These are phyloP conservation scores for Tyrannus savana DNA, from an alignment of 2,113 vertebrate genomes.

Conservation along the genomic window DNA sequence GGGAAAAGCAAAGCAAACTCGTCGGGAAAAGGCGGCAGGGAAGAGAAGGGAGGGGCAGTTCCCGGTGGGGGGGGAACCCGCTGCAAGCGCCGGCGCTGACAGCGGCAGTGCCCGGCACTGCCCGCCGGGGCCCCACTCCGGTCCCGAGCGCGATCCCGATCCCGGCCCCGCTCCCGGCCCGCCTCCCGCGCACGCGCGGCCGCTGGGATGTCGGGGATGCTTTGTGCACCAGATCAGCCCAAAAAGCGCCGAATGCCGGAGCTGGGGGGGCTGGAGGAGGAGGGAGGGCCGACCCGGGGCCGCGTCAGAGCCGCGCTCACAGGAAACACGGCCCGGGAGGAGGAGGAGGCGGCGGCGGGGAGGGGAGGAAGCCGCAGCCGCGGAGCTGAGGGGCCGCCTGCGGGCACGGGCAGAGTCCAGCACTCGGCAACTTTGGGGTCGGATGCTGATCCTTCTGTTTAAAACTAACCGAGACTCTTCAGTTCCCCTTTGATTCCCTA, in stretches of 20 bases:
- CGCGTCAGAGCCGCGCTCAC: constrained; percentile 18
- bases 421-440: background rate
- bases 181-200: background rate
- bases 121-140: background rate
- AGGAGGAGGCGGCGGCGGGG: background rate
- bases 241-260: constrained; percentile 46
- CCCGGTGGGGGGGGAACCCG: background rate
- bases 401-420: background rate
- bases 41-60: background rate
- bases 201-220: constrained; percentile 75
- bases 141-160: background rate
- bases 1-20: background rate
- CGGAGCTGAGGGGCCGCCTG: background rate
- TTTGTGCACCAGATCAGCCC: constrained; percentile 79
- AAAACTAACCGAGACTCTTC: background rate
- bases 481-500: background rate
- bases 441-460: background rate
- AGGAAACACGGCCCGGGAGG: constrained; percentile 34
- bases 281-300: background rate
- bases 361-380: background rate
- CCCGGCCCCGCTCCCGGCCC: background rate
- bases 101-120: background rate
- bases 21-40: background rate
- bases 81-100: constrained; percentile 2
- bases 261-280: background rate